Evolutionary conservation across 2,113 vertebrate species (phyloP).

Genomic region (Sclerurus mexicanus): DNA sequence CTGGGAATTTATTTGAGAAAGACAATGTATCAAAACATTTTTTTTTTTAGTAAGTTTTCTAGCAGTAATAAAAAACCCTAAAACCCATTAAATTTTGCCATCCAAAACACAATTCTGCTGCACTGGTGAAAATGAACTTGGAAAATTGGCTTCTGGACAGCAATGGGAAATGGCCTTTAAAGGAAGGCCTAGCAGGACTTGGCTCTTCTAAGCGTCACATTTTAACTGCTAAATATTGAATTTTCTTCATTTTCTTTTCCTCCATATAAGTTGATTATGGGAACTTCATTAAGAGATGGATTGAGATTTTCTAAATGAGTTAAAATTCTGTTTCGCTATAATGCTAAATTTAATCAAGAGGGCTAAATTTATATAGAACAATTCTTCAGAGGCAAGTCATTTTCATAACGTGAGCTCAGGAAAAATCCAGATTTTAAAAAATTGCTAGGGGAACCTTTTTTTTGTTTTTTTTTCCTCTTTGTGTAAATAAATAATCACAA

Average conservation of each 20-base stretch:
- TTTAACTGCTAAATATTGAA: neutral
- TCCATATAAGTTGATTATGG: neutral
- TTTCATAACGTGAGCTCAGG: neutral
- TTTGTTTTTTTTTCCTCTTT: fast-evolving
- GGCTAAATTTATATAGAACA: slow-evolving; percentile 20
- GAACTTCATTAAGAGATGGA: slow-evolving; percentile 36
- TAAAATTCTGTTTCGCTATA: slow-evolving; percentile 24
- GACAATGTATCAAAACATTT: neutral
- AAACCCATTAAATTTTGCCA: neutral
- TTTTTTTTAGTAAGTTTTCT: neutral
- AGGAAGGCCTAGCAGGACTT: neutral
- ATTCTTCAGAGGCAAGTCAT: slow-evolving; percentile 15
- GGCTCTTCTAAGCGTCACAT: neutral
- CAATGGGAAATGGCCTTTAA: neutral
- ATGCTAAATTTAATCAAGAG: slow-evolving; percentile 34
- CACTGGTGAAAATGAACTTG: neutral
- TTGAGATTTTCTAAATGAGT: slow-evolving; percentile 22
- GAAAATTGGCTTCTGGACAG: neutral
- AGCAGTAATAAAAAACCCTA: neutral
- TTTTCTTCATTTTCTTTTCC: neutral
- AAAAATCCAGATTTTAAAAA: neutral
- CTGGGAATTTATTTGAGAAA: neutral
- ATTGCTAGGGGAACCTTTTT: neutral
- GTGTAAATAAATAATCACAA: neutral
- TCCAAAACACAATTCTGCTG: neutral